These are phyloP conservation scores for Epinephelus cyanopodus DNA, from an alignment of 2,113 vertebrate species.

Conservation along the genomic window DNA sequence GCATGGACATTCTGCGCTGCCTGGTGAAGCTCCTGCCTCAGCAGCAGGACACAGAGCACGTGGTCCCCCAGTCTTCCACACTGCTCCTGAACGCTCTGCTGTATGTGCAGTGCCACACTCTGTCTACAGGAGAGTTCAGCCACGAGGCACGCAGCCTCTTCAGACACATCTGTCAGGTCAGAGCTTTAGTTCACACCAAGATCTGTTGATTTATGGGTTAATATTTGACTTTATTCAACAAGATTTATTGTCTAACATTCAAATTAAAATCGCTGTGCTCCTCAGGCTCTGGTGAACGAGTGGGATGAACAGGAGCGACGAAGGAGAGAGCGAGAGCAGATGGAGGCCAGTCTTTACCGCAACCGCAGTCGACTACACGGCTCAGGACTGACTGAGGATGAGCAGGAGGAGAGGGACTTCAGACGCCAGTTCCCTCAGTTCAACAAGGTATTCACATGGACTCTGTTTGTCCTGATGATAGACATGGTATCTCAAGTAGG, in stretches of 20 bases:
- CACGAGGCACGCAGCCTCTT: constrained; percentile 87
- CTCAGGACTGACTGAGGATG: constrained; percentile 86
- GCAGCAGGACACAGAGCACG: constrained; percentile 60
- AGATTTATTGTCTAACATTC: background rate
- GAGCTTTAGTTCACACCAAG: background rate
- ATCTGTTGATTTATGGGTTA: background rate
- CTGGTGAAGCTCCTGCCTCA: constrained; percentile 85
- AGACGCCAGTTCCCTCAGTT: constrained; percentile 89
- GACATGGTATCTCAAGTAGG: background rate
- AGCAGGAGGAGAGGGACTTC: constrained; percentile 94
- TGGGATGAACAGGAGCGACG: constrained; percentile 94
- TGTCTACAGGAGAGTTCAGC: constrained; percentile 88
- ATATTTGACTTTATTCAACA: background rate
- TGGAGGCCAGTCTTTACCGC: constrained; percentile 89
- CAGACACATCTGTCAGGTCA: constrained; percentile 94
- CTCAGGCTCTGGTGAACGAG: constrained; percentile 87
- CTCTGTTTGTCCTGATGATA: background rate
- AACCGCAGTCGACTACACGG: constrained; percentile 86
- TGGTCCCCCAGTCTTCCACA: constrained; percentile 81
- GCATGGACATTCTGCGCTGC: constrained; percentile 85
- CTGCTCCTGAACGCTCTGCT: constrained; percentile 91
- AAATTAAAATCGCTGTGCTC: background rate
- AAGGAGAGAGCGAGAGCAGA: constrained; percentile 85
- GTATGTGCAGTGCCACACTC: constrained; percentile 88
- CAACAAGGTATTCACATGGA: constrained; percentile 76